Percentiles rank a stretch among this genome's conserved stretches.
These are phyloP conservation scores for Junonia oenone DNA, from an alignment of 2,888 invertebrate species.

Conservation along the genomic window DNA sequence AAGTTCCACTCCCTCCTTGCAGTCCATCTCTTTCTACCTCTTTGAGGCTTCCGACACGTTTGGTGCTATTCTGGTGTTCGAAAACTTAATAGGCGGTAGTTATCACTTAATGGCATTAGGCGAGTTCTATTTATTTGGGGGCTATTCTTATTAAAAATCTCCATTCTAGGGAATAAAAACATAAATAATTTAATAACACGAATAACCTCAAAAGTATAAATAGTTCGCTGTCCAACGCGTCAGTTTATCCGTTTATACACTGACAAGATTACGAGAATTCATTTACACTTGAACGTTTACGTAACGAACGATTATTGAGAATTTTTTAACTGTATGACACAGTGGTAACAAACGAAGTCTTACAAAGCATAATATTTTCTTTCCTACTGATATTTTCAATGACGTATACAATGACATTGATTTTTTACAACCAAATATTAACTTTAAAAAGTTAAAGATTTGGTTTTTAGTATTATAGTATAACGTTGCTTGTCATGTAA, in stretches of 20 bases:
- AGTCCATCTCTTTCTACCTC: no score
- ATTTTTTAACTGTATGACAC: neutral
- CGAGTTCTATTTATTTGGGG: no score
- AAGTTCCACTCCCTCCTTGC: no score
- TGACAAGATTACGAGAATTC: conserved; percentile 15
- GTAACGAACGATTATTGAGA: neutral
- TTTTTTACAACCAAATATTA: no score
- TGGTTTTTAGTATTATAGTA: no score
- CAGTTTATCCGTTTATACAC: conserved; percentile 13
- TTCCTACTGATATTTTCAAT: neutral
- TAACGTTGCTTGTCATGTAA: no score
- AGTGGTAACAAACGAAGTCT: neutral
- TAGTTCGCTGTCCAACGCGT: neutral
- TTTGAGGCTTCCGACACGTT: no score
- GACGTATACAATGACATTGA: neutral
- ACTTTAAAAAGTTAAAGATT: no score
- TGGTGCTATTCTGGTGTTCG: no score
- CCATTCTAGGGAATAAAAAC: neutral
- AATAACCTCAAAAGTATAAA: neutral
- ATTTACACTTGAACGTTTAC: conserved; percentile 7
- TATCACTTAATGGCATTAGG: no score
- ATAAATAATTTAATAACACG: neutral
- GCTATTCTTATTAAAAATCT: no score
- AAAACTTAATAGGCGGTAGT: no score
- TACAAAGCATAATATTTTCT: neutral